A percentile compares a stretch with the other conserved stretches of the same genome.
Evolutionary conservation across 2,797 vertebrate species (phyloP).

Genomic region (Borostomias antarcticus): DNA sequence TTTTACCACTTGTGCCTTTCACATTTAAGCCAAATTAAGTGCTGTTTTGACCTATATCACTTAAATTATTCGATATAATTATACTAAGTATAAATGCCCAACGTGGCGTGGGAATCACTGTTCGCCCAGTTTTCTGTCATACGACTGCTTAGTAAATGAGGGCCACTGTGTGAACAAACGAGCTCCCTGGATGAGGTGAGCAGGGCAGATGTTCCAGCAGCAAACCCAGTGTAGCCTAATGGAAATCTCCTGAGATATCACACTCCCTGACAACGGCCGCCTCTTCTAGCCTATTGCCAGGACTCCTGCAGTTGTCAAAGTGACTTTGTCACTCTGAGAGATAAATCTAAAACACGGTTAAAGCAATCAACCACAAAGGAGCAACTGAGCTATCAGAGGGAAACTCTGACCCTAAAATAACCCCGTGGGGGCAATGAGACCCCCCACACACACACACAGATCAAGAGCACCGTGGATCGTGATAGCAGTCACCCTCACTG

Average conservation of each 20-base stretch:
- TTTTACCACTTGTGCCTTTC: too few relatives aligned
- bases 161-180: too few relatives aligned
- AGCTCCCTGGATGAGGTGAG: slow-evolving; percentile 12
- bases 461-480: slow-evolving; percentile 36
- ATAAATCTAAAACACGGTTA: slow-evolving; percentile 50
- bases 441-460: slow-evolving; percentile 18
- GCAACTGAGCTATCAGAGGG: slow-evolving; percentile 69
- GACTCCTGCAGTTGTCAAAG: slow-evolving; percentile 32
- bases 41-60: too few relatives aligned
- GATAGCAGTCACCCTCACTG: slow-evolving; percentile 53
- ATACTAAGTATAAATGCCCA: too few relatives aligned
- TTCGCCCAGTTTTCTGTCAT: too few relatives aligned
- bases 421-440: slow-evolving; percentile 43
- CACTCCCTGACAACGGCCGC: slow-evolving; percentile 18
- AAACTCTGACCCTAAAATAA: slow-evolving; percentile 60
- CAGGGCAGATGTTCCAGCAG: not conserved
- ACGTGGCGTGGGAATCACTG: too few relatives aligned
- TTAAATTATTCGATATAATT: too few relatives aligned
- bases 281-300: slow-evolving; percentile 33
- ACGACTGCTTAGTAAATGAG: too few relatives aligned
- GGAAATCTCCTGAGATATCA: slow-evolving; percentile 4
- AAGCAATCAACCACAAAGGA: slow-evolving; percentile 55
- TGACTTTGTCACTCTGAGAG: slow-evolving; percentile 42
- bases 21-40: too few relatives aligned
- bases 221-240: not conserved